Evolutionary conservation across 2,888 invertebrate species (phyloP).

Genomic region (Epinotia nisella): DNA sequence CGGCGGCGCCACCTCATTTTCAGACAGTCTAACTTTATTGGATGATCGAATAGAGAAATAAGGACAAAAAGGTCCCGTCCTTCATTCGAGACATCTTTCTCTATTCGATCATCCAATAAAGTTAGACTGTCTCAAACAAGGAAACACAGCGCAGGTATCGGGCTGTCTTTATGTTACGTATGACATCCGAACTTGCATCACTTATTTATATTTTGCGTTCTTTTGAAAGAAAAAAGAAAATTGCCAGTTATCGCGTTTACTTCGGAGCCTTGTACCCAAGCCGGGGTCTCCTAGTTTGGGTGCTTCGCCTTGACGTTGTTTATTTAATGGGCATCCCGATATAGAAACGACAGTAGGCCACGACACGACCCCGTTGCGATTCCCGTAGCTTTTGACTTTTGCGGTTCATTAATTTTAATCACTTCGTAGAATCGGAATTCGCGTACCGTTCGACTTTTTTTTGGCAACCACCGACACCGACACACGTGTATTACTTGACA

Average conservation of each 20-base stretch:
- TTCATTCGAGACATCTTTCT: no score
- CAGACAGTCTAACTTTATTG: no score
- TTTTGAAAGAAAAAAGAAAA: neutral
- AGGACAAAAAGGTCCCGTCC: no score
- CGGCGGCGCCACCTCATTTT: no score
- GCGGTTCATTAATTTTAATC: conserved; percentile 58
- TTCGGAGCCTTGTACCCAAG: neutral
- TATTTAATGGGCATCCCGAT: conserved; percentile 2
- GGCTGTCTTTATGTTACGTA: neutral
- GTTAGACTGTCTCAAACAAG: no score
- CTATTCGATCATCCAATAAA: no score
- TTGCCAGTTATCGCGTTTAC: neutral
- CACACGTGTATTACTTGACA: conserved; percentile 17
- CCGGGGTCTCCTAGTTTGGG: neutral
- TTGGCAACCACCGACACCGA: conserved; percentile 26
- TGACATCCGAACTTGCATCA: no score
- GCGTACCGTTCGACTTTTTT: conserved; percentile 29
- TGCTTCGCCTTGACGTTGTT: conserved; percentile 7
- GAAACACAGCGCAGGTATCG: no score
- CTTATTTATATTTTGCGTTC: neutral
- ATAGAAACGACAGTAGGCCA: conserved; percentile 28
- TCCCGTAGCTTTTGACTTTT: conserved; percentile 39
- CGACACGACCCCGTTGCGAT: conserved; percentile 39
- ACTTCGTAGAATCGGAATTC: conserved; percentile 55
- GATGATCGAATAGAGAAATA: no score